phyloP scores from a whole-genome alignment of 2,797 vertebrate species.

The Ciconia nigra region DNA sequence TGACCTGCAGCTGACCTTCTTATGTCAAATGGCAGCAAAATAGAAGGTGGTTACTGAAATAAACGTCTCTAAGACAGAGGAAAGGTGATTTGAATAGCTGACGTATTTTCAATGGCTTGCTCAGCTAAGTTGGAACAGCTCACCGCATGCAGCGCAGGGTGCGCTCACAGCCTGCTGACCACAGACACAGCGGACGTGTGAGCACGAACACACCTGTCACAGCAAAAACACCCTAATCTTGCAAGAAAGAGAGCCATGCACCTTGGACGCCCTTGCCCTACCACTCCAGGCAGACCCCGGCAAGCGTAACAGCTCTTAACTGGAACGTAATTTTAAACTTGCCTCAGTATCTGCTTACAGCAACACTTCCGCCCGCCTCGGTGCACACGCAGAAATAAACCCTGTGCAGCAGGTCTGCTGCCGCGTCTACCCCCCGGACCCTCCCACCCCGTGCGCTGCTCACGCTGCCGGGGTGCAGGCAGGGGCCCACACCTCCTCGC shows the following conservation, averaged over 20 bases:
- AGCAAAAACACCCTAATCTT: background rate
- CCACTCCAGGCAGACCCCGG: background rate
- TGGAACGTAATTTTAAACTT: background rate
- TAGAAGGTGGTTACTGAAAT: background rate
- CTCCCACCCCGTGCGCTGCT: accelerated
- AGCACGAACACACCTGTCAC: background rate
- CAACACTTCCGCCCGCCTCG: accelerated
- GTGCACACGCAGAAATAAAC: accelerated
- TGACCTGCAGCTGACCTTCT: background rate
- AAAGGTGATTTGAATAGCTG: background rate
- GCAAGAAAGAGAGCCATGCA: background rate
- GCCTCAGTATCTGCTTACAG: background rate
- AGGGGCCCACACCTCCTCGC: background rate
- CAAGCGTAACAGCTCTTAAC: background rate
- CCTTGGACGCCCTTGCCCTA: accelerated
- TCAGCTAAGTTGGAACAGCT: background rate
- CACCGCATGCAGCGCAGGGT: accelerated
- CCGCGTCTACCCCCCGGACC: accelerated
- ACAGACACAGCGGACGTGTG: accelerated
- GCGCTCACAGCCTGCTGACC: accelerated
- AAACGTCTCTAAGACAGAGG: background rate
- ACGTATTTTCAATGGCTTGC: background rate
- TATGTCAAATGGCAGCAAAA: background rate
- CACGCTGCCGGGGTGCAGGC: accelerated
- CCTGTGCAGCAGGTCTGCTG: background rate